phyloP scores from a whole-genome alignment of 2,888 invertebrate species.

The Heteromurus nitidus region DNA sequence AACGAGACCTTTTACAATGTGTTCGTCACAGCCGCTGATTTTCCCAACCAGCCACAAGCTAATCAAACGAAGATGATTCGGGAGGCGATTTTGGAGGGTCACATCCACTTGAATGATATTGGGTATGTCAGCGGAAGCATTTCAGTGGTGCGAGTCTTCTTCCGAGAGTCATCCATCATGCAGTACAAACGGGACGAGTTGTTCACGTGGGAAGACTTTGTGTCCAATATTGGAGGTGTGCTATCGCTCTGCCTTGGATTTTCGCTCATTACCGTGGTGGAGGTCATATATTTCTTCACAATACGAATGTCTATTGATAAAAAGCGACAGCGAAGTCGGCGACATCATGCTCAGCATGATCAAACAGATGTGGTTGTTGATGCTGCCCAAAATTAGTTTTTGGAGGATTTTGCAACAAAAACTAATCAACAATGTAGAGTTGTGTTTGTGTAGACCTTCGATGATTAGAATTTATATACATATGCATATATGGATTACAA shows the following conservation, averaged over 20 bases:
- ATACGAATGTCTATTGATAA: constrained; percentile 61
- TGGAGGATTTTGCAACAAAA: no score
- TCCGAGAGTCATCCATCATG: constrained; percentile 71
- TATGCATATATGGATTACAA: no score
- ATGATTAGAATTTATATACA: no score
- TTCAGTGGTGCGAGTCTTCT: constrained; percentile 70
- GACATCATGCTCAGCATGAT: no score
- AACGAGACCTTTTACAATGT: constrained; percentile 68
- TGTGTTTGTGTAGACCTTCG: no score
- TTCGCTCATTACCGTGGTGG: constrained; percentile 67
- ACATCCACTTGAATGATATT: constrained; percentile 69
- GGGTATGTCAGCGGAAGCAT: constrained; percentile 72
- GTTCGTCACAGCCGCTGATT: constrained; percentile 67
- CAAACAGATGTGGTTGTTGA: no score
- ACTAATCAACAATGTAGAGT: no score
- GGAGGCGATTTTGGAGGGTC: constrained; percentile 69
- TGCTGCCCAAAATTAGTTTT: no score
- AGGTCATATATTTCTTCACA: constrained; percentile 70
- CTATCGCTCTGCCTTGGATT: constrained; percentile 71
- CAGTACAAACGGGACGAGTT: constrained; percentile 72
- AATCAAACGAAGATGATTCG: constrained; percentile 72
- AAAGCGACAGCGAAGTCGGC: no score
- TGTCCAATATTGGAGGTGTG: constrained; percentile 71
- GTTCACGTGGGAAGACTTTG: constrained; percentile 73
- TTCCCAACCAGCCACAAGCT: constrained; percentile 71